Evolutionary conservation across 2,888 invertebrate species (phyloP), one percentile per base, ranked within the genome.

Genomic region (Aleiodes alternator): DNA sequence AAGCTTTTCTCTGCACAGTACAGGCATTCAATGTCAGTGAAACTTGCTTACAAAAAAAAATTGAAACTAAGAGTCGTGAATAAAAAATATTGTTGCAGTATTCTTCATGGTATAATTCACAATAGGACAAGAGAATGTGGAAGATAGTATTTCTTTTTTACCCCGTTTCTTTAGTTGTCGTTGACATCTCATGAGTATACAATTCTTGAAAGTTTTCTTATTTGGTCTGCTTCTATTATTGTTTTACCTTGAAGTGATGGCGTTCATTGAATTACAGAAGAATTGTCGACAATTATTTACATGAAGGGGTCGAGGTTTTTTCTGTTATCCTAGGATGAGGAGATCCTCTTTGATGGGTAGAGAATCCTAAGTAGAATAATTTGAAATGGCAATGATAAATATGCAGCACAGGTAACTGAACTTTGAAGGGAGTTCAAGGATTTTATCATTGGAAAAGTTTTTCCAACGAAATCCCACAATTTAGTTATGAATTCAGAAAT

Each of bases 271-370:
- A 68, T 4, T 51, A 68, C 51, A 29, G 29, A 8, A 29, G 51
- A 68, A 51, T 68, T 5, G 9, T n/a, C 68, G 51, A 31, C 68
- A 51, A 51, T 68, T 31, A 29, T 68, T 68, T 68, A 11, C 29
- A 8, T 31, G 5, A 14, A 8, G 31, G 29, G 31, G 68, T 51
- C 23, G 6, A 29, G 43, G 14, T 12, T 66, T 66, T n/a, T 34
- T 51, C 31, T 51, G n/a, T 8, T 50, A 23, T 23, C 68, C 48
- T 14, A 51, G 48, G 51, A 23, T n/a, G 11, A 43, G 11, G 43
- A 43, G 11, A 3, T 9, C 6, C 34, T 12, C 68, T 68, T 68
- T 66, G 66, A 66, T 68, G 31, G 16, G 31, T 50, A 68, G 51
- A 43, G 14, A 51, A 68, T 29, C 31, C 29, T 3, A 31, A 50